These are phyloP conservation scores for Eulithis prunata DNA, from an alignment of 2,888 invertebrate genomes.

Conservation along the genomic window DNA sequence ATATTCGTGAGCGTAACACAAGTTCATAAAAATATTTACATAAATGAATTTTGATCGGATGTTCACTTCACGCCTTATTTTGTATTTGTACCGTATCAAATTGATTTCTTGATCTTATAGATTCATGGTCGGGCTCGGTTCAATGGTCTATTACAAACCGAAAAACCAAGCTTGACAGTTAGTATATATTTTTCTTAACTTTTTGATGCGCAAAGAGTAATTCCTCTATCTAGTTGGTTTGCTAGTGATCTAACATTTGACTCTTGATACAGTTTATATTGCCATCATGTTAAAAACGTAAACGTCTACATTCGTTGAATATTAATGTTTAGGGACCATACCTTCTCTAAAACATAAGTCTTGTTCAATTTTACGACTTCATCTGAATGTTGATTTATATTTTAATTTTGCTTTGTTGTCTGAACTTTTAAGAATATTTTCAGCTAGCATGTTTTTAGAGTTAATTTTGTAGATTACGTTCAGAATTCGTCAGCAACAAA, in stretches of 20 bases:
- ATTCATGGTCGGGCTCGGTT: slow-evolving; percentile 73
- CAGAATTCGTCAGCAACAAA: neutral
- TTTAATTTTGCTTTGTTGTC: neutral
- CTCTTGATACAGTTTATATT: slow-evolving; percentile 77
- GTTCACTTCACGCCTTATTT: slow-evolving; percentile 43
- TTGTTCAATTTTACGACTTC: slow-evolving; percentile 46
- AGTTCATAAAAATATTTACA: slow-evolving; percentile 57
- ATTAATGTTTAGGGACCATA: slow-evolving; percentile 73
- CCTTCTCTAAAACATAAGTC: slow-evolving; percentile 61
- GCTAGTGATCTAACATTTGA: slow-evolving; percentile 40
- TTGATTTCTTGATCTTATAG: slow-evolving; percentile 39
- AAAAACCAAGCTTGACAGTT: too few relatives aligned
- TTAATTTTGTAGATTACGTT: neutral
- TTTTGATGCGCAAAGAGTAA: too few relatives aligned
- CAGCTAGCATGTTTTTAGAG: too few relatives aligned
- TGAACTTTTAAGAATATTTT: neutral
- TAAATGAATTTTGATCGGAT: slow-evolving; percentile 57
- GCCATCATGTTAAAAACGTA: slow-evolving; percentile 73
- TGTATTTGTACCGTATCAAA: slow-evolving; percentile 49
- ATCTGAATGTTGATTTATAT: slow-evolving; percentile 19
- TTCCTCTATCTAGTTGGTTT: too few relatives aligned
- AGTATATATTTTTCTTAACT: too few relatives aligned
- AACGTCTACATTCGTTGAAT: slow-evolving; percentile 75
- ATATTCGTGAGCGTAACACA: slow-evolving; percentile 39
- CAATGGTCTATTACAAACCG: slow-evolving; percentile 50